A percentile compares a stretch with the other conserved stretches of the same genome.
phyloP scores from a whole-genome alignment of 2,888 invertebrate species.

The Thera britannica region DNA sequence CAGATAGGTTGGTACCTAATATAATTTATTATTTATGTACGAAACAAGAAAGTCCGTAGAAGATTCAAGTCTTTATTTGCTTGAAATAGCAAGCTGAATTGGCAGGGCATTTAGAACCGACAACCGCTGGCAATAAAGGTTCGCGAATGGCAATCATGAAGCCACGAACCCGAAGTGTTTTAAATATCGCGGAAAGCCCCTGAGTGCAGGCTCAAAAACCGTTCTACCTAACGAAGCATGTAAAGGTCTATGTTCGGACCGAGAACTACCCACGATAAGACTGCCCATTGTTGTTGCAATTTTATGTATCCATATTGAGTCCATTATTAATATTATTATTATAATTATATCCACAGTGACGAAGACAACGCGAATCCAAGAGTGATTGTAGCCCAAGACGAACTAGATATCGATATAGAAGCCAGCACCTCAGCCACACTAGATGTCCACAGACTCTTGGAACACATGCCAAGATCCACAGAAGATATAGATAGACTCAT shows the following conservation, averaged over 20 bases:
- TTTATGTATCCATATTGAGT: too few species aligned
- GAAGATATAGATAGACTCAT: conserved; percentile 52
- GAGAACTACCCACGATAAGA: too few species aligned
- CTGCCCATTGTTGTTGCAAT: too few species aligned
- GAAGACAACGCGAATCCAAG: conserved; percentile 91
- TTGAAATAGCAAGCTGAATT: neutral
- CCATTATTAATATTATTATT: neutral
- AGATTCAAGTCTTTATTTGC: neutral
- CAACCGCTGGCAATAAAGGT: too few species aligned
- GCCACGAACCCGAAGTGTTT: too few species aligned
- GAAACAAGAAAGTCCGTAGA: neutral
- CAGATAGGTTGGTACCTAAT: conserved; percentile 59
- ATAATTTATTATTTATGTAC: neutral
- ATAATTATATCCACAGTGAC: conserved; percentile 79
- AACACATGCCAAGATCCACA: conserved; percentile 27
- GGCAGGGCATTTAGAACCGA: too few species aligned
- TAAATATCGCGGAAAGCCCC: too few species aligned
- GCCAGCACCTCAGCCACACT: conserved; percentile 32
- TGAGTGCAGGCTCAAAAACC: too few species aligned
- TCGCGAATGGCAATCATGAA: too few species aligned
- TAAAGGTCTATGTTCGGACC: too few species aligned
- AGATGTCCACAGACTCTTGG: conserved; percentile 27
- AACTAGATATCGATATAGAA: conserved; percentile 83
- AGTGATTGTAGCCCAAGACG: conserved; percentile 93
- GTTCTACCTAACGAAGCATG: too few species aligned